A percentile compares a stretch with the other conserved stretches of the same genome.
Conservation (phyloP, 2,797 vertebrate genomes). For the Urophycis tenuis region DNA sequence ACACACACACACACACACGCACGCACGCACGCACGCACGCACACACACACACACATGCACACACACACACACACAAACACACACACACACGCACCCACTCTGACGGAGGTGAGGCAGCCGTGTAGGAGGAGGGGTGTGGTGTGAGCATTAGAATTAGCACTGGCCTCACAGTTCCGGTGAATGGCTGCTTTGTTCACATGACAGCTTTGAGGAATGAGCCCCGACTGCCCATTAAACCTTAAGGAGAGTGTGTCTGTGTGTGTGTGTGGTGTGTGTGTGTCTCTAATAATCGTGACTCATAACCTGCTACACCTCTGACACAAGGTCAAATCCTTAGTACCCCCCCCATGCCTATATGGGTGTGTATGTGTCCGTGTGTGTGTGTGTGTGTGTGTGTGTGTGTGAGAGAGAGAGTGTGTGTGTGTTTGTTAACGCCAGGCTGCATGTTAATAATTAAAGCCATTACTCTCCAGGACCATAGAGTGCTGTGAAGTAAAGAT, state of each 20-base stretch:
- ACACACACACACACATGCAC: constrained; percentile 16
- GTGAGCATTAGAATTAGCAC: constrained; percentile 64
- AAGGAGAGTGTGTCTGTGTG: constrained; percentile 51
- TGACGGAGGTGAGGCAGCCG: constrained; percentile 42
- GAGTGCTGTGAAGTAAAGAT: constrained; percentile 36
- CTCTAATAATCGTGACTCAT: constrained; percentile 17
- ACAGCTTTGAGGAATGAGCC: constrained; percentile 73
- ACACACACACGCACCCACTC: not conserved
- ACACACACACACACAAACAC: not conserved
- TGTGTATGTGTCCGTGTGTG: constrained; percentile 49
- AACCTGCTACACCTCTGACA: constrained; percentile 13
- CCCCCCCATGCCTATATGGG: constrained; percentile 12
- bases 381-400: constrained; percentile 49
- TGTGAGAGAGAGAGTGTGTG: constrained; percentile 36
- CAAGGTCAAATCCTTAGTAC: constrained; percentile 2
- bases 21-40: constrained; percentile 6
- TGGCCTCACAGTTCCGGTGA: constrained; percentile 71
- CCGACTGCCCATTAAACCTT: constrained; percentile 66
- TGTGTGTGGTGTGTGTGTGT: constrained; percentile 19
- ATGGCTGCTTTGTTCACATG: constrained; percentile 77
- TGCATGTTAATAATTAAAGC: constrained; percentile 64
- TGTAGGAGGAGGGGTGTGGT: constrained; percentile 58
- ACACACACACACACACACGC: constrained; percentile 21
- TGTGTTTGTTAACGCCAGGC: constrained; percentile 15
- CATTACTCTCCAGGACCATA: constrained; percentile 49